Evolutionary conservation across 1,140 invertebrate genomes (phyloP), one percentile per base, ranked within the genome.

Genomic region (Anastatus disparis): DNA sequence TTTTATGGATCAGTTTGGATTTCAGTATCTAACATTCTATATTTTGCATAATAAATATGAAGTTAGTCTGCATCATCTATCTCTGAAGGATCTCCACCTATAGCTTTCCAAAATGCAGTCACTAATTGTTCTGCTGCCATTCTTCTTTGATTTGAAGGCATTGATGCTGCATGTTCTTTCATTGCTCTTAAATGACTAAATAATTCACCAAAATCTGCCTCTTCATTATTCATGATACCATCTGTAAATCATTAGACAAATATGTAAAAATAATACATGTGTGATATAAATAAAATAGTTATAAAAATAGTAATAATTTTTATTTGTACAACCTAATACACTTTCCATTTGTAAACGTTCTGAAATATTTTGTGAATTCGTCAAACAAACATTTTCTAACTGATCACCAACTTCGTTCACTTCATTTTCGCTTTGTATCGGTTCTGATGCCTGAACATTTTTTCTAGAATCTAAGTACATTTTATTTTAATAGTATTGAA

Each of bases 111-210:
- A 81, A 94, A 94, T 26, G 91, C 90, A 67, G 91, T 88, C 0
- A 93, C 92, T 76, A 94, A 88, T 85, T 93, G 88, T 82, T 95
- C 93, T 17, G 93, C 93, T 82, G 90, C 92, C 65, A 87, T 86
- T 81, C 90, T 90, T 68, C 92, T 88, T 78, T 93, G 87, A 50
- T 88, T 88, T 12, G 83, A 81, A 24, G 90, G 89, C 70, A 94
- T 76, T 15, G 84, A 86, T 67, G 88, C 84, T 13, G 92, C 89
- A 82, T 90, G 90, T 74, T 92, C 89, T 84, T 91, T 92, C 88
- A 92, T 90, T 40, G 87, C 86, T 71, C 86, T 85, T 53, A 93
- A 81, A 74, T 90, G 87, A 59, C 87, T 84, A 80, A 92, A 92
- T 12, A 92, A 77, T 76, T 89, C 86, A 59, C 88, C 88, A 80